Base-by-base conservation (phyloP, 2,113 vertebrate species). In the Vidua macroura region DNA sequence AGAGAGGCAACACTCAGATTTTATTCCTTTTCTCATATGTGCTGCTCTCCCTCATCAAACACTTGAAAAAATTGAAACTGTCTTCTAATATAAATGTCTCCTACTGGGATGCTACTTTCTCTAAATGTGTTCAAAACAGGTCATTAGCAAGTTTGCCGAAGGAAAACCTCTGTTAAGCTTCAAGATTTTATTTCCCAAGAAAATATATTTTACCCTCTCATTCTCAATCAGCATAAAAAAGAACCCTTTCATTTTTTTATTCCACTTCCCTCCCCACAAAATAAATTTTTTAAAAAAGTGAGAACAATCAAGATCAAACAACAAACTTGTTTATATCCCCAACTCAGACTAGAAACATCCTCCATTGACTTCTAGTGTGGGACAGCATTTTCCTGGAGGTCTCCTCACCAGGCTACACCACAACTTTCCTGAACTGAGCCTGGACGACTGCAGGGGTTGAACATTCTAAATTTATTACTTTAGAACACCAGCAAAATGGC, bases 1-100 rank as follows among this genome's bases (percentile, higher is more conserved):
- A 70, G n/a, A 83, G 39, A 84, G 23, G 18, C 14, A 91, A 89
- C 70, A 76, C 33, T 93, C 72, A 39, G 58, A 56, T 70, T 83
- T 88, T 67, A 67, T 70, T 69, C 35, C 30, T 92, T 86, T 78
- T 30, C 35, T 73, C 67, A 48, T 51, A 59, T 23, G 27, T 19
- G 25, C 23, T 80, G 55, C 39, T 95, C 89, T 91, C 46, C 52
- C 67, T 90, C 84, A 96, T 95, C 94, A 94, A 92, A 85, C 51
- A 70, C 72, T 85, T 92, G 33, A 73, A 68, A 88, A 81, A 86
- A 39, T 67, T 46, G 53, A 64, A 95, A 72, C 28, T 60, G 55
- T 59, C 60, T 91, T 68, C 73, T 78, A 37, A 92, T 88, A 84
- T 37, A 82, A 83, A 84, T 28, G 56, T 51, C 56, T 78, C 88